A percentile compares a stretch with the other conserved stretches of the same genome.
phyloP scores from a whole-genome alignment of 2,888 invertebrate species.

The Acheta domesticus region DNA sequence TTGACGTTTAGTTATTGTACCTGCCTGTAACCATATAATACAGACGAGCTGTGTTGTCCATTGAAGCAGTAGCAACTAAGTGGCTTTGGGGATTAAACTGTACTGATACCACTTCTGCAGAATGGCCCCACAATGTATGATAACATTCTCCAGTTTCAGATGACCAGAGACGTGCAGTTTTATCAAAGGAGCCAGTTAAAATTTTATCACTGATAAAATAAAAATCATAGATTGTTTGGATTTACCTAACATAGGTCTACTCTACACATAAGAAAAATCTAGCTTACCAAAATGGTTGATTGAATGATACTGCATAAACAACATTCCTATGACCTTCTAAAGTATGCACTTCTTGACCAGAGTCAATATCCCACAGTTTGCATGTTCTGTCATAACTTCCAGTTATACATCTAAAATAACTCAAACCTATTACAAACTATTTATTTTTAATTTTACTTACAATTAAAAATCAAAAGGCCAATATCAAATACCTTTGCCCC shows the following conservation, averaged over 20 bases:
- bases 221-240: background rate
- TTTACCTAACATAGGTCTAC: background rate
- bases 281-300: slow-evolving; percentile 69
- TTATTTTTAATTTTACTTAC: background rate
- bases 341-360: slow-evolving; percentile 64
- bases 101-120: slow-evolving; percentile 68
- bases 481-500: slow-evolving; percentile 55
- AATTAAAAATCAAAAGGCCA: background rate
- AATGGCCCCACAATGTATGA: slow-evolving; percentile 69
- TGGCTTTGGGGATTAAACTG: slow-evolving; percentile 67
- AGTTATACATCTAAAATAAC: slow-evolving; percentile 62
- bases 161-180: slow-evolving; percentile 72
- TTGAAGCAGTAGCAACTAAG: slow-evolving; percentile 68
- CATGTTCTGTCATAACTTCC: slow-evolving; percentile 84
- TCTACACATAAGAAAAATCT: background rate
- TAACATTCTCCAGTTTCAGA: slow-evolving; percentile 62
- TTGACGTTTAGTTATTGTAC: background rate
- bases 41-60: slow-evolving; percentile 70
- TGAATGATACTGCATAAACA: slow-evolving; percentile 75
- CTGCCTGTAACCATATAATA: slow-evolving; percentile 66
- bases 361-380: slow-evolving; percentile 72
- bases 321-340: slow-evolving; percentile 75
- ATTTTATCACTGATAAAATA: slow-evolving; percentile 58
- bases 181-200: slow-evolving; percentile 78
- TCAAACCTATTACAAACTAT: background rate